phyloP scores from a whole-genome alignment of 2,797 vertebrate genomes.

The Protonibea diacanthus region DNA sequence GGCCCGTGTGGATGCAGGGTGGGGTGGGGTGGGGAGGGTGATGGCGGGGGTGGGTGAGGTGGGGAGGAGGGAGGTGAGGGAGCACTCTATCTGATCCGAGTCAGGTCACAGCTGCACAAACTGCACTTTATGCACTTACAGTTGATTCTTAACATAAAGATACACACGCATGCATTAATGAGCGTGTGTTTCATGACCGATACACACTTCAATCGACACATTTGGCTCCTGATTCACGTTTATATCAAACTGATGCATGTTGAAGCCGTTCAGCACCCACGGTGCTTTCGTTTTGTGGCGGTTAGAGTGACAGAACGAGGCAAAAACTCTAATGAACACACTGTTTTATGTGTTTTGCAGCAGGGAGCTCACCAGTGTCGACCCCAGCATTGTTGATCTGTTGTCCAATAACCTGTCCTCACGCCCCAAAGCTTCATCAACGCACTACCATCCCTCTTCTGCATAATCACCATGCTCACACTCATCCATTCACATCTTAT shows the following conservation, averaged over 20 bases:
- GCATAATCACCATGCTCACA: constrained; percentile 79
- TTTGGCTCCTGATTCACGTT: constrained; percentile 30
- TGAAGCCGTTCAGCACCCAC: background rate
- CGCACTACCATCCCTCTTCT: constrained; percentile 65
- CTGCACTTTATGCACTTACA: constrained; percentile 72
- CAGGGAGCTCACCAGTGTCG: constrained; percentile 28
- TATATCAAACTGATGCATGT: background rate
- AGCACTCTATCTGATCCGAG: constrained; percentile 83
- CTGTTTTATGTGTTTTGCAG: constrained; percentile 17
- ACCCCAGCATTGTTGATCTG: constrained; percentile 42
- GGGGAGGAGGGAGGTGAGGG: constrained; percentile 66
- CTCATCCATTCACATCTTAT: constrained; percentile 84
- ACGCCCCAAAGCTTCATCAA: constrained; percentile 72
- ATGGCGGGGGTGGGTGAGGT: constrained; percentile 27
- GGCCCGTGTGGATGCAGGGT: constrained; percentile 64
- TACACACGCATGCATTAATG: constrained; percentile 10
- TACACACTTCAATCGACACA: constrained; percentile 11
- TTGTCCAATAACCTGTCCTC: constrained; percentile 65
- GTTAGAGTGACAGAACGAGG: background rate
- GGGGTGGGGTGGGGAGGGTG: constrained; percentile 40
- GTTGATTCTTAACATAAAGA: constrained; percentile 69
- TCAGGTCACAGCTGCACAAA: constrained; percentile 79
- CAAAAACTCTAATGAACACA: background rate
- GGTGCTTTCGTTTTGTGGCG: background rate
- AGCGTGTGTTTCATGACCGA: constrained; percentile 2